Conservation (phyloP, 1,140 invertebrate species). For the Drosophila ercepeae region DNA sequence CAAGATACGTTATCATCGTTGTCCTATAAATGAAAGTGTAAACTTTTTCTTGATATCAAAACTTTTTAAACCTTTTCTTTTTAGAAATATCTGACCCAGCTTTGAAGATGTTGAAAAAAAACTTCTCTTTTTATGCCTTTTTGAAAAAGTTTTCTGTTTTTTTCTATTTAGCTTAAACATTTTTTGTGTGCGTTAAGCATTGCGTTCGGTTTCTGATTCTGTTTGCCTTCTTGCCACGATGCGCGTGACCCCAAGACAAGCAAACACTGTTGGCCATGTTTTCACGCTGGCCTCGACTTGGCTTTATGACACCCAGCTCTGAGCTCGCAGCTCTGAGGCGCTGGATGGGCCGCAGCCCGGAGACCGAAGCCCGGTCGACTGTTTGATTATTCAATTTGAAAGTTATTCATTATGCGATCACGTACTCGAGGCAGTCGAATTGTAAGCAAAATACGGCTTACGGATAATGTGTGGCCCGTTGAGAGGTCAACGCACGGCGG, state of each 20-base stretch:
- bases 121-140: too few species aligned
- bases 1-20: too few species aligned
- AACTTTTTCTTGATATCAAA: too few species aligned
- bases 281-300: constrained; percentile 60
- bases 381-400: constrained; percentile 82
- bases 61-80: too few species aligned
- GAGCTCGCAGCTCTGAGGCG: constrained; percentile 9
- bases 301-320: constrained; percentile 71
- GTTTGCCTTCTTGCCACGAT: constrained; percentile 51
- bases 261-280: constrained; percentile 65
- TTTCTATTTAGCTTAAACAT: constrained; percentile 23
- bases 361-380: constrained; percentile 30
- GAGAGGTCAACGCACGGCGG: constrained; percentile 69
- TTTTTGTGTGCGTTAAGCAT: constrained; percentile 30
- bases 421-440: constrained; percentile 60
- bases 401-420: constrained; percentile 82
- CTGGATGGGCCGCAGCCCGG: constrained; percentile 28
- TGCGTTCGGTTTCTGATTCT: constrained; percentile 22
- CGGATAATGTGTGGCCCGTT: background rate
- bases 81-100: background rate
- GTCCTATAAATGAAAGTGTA: too few species aligned
- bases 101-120: constrained; percentile 22
- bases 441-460: background rate
- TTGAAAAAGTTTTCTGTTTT: constrained; percentile 19
- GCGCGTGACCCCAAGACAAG: constrained; percentile 64